phyloP scores from a whole-genome alignment of 2,888 invertebrate genomes.

The Heliconius sara region DNA sequence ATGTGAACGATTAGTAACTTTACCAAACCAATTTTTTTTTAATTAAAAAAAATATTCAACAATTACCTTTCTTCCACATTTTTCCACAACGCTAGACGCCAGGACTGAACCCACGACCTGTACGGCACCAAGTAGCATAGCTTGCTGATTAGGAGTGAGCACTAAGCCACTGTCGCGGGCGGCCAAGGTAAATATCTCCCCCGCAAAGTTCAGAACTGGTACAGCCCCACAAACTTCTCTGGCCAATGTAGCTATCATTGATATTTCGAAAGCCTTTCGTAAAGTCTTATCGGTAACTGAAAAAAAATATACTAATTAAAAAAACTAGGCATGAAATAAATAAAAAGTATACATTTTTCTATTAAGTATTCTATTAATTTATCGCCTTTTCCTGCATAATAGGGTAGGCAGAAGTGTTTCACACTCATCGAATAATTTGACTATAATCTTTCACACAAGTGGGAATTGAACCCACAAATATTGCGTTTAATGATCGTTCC shows the following conservation, averaged over 20 bases:
- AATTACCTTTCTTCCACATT: constrained; percentile 72
- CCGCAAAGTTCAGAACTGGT: constrained; percentile 74
- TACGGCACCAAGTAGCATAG: constrained; percentile 61
- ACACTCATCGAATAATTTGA: too few species aligned
- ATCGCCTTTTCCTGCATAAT: too few species aligned
- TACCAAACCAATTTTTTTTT: too few species aligned
- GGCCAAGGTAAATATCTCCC: constrained; percentile 69
- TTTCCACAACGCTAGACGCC: constrained; percentile 70
- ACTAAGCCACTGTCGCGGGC: constrained; percentile 61
- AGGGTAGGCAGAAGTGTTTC: too few species aligned
- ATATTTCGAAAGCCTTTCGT: constrained; percentile 68
- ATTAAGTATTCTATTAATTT: too few species aligned
- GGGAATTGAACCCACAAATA: too few species aligned
- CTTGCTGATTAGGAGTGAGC: constrained; percentile 36
- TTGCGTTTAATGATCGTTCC: too few species aligned
- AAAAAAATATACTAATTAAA: neutral
- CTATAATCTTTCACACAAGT: too few species aligned
- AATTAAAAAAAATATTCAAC: too few species aligned
- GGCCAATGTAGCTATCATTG: constrained; percentile 61
- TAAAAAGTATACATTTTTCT: too few species aligned
- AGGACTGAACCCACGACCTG: constrained; percentile 69
- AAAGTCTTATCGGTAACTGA: constrained; percentile 70
- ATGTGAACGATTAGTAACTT: too few species aligned
- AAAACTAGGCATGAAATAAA: too few species aligned
- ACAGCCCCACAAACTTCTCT: constrained; percentile 73